Evolutionary conservation across 2,113 vertebrate species (phyloP).

Genomic region (Tamias sibiricus): DNA sequence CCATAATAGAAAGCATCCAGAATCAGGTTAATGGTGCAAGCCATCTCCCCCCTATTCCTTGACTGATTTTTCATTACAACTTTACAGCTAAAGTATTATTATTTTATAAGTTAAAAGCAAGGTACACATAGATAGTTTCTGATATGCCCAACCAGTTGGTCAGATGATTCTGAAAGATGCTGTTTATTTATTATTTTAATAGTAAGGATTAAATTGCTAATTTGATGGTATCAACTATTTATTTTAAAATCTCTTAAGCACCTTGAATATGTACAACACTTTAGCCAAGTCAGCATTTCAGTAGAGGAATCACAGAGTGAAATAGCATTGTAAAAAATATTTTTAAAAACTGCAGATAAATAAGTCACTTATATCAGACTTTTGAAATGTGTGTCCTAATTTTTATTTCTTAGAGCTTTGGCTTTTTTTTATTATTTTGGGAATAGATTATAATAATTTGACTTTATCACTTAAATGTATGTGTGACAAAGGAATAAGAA

Average conservation of each 20-base stretch:
- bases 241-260: conserved; percentile 12
- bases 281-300: neutral
- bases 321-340: neutral
- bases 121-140: neutral
- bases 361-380: neutral
- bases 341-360: neutral
- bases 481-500: neutral
- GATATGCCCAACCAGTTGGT: neutral
- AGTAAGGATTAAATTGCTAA: neutral
- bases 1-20: neutral
- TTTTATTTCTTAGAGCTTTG: neutral
- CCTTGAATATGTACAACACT: neutral
- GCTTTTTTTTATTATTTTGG: conserved; percentile 36
- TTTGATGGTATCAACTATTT: neutral
- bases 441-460: conserved; percentile 4
- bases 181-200: neutral
- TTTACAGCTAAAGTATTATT: neutral
- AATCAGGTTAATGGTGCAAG: neutral
- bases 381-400: neutral
- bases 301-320: neutral
- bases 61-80: neutral
- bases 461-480: neutral
- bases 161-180: neutral
- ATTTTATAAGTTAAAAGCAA: neutral
- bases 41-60: neutral